A percentile compares a stretch with the other conserved stretches of the same genome.
Conservation (phyloP, 2,797 vertebrate genomes). For the Decapterus maruadsi region DNA sequence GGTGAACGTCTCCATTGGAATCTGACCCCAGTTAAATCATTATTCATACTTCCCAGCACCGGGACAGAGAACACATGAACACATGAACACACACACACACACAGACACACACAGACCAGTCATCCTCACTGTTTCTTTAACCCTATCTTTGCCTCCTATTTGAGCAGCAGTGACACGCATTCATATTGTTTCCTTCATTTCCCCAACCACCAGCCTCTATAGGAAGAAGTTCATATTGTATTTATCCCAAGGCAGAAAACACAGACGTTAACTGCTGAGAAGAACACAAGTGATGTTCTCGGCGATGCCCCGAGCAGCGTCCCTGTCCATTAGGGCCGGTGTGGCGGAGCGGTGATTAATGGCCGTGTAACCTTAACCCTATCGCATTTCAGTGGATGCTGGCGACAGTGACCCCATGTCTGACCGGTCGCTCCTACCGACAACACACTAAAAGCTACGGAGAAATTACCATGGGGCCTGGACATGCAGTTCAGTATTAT, state of each 20-base stretch:
- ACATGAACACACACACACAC: constrained; percentile 53
- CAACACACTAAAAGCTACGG: constrained; percentile 26
- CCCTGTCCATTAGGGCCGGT: constrained; percentile 53
- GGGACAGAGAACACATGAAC: constrained; percentile 27
- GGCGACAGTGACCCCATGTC: constrained; percentile 33
- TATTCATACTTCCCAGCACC: constrained; percentile 63
- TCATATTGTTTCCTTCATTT: constrained; percentile 49
- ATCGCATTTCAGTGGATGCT: constrained; percentile 52
- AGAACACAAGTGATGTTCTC: constrained; percentile 39
- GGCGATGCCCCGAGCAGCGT: constrained; percentile 25
- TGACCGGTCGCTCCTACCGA: constrained; percentile 30
- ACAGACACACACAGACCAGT: constrained; percentile 57
- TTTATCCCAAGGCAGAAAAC: constrained; percentile 36
- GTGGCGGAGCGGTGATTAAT: constrained; percentile 60
- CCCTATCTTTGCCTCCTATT: constrained; percentile 56
- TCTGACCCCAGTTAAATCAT: constrained; percentile 77
- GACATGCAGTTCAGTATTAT: neutral
- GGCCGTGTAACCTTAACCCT: constrained; percentile 61
- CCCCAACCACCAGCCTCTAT: constrained; percentile 19
- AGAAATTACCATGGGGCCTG: neutral
- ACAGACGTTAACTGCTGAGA: constrained; percentile 9
- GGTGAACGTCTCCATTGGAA: constrained; percentile 79
- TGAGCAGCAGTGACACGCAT: constrained; percentile 36
- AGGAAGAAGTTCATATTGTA: constrained; percentile 36
- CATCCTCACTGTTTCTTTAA: constrained; percentile 58